Evolutionary conservation across 2,888 invertebrate species (phyloP).

Genomic region (Syrista parreyssii): DNA sequence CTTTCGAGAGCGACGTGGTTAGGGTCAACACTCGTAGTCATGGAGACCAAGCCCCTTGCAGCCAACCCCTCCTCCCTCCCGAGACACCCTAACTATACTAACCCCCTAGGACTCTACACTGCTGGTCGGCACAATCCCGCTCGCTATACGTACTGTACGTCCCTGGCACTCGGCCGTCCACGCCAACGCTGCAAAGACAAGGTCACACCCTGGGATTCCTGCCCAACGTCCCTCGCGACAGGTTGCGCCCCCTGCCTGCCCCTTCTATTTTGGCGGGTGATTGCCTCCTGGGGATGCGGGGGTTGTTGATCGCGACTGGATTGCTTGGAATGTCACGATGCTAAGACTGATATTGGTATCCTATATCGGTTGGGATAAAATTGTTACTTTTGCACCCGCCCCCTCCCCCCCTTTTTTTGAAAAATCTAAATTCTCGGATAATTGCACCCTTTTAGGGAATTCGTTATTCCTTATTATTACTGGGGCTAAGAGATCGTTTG

Average conservation of each 20-base stretch:
- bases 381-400: no score
- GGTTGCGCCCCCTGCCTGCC: background rate
- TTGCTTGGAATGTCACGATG: background rate
- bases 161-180: background rate
- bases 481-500: no score
- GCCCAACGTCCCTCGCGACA: background rate
- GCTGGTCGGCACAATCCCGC: background rate
- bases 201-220: slow-evolving; percentile 23
- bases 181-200: slow-evolving; percentile 23
- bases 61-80: slow-evolving; percentile 25
- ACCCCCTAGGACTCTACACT: background rate
- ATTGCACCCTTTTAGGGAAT: no score
- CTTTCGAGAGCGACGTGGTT: slow-evolving; percentile 35
- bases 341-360: background rate
- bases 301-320: background rate
- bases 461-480: no score
- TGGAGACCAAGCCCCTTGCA: slow-evolving; percentile 41
- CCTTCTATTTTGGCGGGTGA: background rate
- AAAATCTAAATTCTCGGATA: no score
- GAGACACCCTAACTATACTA: background rate
- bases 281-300: background rate
- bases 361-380: background rate
- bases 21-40: slow-evolving; percentile 63
- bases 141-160: background rate
- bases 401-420: no score